Percentiles rank a stretch among this genome's conserved stretches.
These are phyloP conservation scores for Clavelina lepadiformis DNA, from an alignment of 23 tunicate species.

Conservation along the genomic window DNA sequence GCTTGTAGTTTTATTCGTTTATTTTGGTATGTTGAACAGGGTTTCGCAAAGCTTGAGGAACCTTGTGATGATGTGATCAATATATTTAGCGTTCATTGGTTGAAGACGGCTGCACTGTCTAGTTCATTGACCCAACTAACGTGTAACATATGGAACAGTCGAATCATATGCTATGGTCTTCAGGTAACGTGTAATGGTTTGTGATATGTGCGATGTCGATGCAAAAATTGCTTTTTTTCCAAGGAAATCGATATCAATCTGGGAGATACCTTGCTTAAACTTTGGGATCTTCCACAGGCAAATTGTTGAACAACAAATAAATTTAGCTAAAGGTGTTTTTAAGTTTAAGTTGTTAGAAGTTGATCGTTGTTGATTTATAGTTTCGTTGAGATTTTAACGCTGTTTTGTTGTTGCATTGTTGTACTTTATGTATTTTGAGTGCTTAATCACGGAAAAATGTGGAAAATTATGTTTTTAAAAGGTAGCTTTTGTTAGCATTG, in stretches of 20 bases:
- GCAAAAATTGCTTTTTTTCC: background rate
- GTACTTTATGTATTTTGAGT: too few species aligned
- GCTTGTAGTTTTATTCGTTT: too few species aligned
- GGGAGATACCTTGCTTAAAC: slow-evolving; percentile 18
- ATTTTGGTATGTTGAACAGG: slow-evolving; percentile 4
- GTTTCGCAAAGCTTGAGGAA: slow-evolving; percentile 10
- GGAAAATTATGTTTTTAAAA: too few species aligned
- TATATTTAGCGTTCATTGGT: slow-evolving; percentile 1
- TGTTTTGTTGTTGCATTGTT: too few species aligned
- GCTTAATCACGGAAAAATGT: too few species aligned
- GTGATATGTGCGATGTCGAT: background rate
- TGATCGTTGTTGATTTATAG: too few species aligned
- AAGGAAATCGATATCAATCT: slow-evolving; percentile 15
- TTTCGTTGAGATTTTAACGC: too few species aligned
- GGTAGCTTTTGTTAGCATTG: too few species aligned
- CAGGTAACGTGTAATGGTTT: background rate
- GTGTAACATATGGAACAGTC: slow-evolving; percentile 27
- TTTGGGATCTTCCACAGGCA: slow-evolving; percentile 17
- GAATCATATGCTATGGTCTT: background rate
- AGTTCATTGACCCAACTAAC: slow-evolving; percentile 17
- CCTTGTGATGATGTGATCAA: background rate
- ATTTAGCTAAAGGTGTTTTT: too few species aligned
- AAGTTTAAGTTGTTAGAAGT: too few species aligned
- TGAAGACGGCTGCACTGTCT: slow-evolving; percentile 23
- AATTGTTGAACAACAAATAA: too few species aligned